phyloP scores from a whole-genome alignment of 1,140 invertebrate species.

The Lithobius niger region DNA sequence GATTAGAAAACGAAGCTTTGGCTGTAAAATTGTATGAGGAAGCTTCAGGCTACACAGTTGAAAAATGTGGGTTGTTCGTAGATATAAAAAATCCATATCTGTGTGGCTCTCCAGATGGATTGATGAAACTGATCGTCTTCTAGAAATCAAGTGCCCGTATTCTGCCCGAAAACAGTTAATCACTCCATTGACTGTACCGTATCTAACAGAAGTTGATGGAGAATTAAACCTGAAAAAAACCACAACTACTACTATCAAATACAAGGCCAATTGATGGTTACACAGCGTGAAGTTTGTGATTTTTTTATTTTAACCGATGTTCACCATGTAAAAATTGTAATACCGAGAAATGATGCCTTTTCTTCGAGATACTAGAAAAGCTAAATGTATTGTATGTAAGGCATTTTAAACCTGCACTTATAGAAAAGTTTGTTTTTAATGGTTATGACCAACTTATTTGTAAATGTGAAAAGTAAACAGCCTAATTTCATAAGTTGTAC shows the following conservation, averaged over 20 bases:
- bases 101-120: neutral
- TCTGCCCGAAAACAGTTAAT: neutral
- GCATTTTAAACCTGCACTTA: neutral
- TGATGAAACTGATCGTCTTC: neutral
- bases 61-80: neutral
- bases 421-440: neutral
- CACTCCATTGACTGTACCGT: neutral
- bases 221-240: no score
- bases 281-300: neutral
- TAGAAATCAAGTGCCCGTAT: neutral
- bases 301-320: no score
- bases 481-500: no score
- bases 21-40: neutral
- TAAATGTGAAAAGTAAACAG: no score
- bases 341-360: no score
- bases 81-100: neutral
- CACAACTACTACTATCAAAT: neutral
- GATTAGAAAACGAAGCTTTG: neutral
- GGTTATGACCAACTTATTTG: neutral
- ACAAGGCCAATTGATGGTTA: neutral
- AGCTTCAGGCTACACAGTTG: neutral
- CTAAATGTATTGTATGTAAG: neutral
- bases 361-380: neutral
- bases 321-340: no score
- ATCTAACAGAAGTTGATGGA: neutral